Percentiles rank a stretch among this genome's conserved stretches.
These are phyloP conservation scores for Hemibagrus guttatus DNA, from an alignment of 2,797 vertebrate genomes.

Conservation along the genomic window DNA sequence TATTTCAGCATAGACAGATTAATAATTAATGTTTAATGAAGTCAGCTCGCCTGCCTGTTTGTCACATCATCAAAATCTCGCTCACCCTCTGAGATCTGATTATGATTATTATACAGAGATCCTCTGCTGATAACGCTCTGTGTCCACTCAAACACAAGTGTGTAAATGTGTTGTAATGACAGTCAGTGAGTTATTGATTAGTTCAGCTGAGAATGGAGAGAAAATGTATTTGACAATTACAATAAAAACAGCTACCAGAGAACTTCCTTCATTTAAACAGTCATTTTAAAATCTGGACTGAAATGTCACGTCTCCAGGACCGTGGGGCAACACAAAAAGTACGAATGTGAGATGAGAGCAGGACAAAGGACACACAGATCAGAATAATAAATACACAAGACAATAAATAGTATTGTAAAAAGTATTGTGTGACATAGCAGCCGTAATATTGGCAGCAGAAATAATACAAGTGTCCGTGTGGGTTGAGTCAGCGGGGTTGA, in stretches of 20 bases:
- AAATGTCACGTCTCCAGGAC: too few relatives aligned
- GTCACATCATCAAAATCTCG: not conserved
- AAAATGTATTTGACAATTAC: not conserved
- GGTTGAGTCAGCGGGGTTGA: too few relatives aligned
- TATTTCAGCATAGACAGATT: not conserved
- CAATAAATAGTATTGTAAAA: too few relatives aligned
- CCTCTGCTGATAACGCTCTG: not conserved
- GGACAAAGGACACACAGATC: too few relatives aligned
- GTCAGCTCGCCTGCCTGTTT: not conserved
- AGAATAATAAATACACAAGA: too few relatives aligned
- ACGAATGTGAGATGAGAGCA: too few relatives aligned
- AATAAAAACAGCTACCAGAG: not conserved
- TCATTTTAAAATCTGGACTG: too few relatives aligned
- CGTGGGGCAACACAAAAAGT: too few relatives aligned
- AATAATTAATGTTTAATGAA: conserved; percentile 30
- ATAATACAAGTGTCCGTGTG: too few relatives aligned
- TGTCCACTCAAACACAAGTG: not conserved
- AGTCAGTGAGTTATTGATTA: not conserved
- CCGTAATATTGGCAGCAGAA: too few relatives aligned
- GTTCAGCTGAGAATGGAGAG: not conserved
- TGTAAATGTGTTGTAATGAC: not conserved
- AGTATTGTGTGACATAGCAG: too few relatives aligned
- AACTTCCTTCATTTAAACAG: not conserved
- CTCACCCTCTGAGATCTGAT: not conserved
- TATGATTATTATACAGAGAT: not conserved